A percentile compares a stretch with the other conserved stretches of the same genome.
Conservation (phyloP, 1,140 invertebrate genomes). For the Ctenoplectra terminalis region DNA sequence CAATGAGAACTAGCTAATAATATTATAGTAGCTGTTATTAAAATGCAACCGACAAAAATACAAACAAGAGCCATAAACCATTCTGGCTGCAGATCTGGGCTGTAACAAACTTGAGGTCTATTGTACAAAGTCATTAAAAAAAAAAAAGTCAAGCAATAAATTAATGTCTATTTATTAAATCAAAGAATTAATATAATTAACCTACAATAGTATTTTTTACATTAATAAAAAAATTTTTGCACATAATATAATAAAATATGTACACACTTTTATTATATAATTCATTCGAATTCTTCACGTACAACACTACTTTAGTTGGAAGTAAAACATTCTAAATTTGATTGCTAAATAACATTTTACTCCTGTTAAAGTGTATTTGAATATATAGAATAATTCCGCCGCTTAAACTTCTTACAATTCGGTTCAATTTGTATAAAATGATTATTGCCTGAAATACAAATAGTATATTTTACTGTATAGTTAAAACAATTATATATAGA, state of each 20-base stretch:
- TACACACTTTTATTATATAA: constrained; percentile 14
- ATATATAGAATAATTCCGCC: constrained; percentile 79
- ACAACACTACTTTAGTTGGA: constrained; percentile 3
- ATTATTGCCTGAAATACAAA: constrained; percentile 57
- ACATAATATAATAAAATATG: constrained; percentile 26
- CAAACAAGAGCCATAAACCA: constrained; percentile 95
- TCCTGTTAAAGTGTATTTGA: constrained; percentile 58
- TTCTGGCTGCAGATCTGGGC: constrained; percentile 93
- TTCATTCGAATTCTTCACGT: not conserved
- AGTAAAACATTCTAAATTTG: not conserved
- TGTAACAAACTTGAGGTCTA: constrained; percentile 93
- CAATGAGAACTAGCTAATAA: constrained; percentile 94
- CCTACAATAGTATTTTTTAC: not conserved
- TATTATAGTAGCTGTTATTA: constrained; percentile 95
- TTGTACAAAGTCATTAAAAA: constrained; percentile 95
- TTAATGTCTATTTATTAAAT: not conserved
- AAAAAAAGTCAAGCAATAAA: not conserved
- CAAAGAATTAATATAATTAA: not conserved
- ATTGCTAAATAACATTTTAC: constrained; percentile 8
- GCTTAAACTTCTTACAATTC: constrained; percentile 77
- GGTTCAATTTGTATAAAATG: constrained; percentile 56
- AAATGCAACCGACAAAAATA: constrained; percentile 96
- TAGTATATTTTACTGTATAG: constrained; percentile 6
- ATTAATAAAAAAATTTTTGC: constrained; percentile 4
- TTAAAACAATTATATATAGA: not conserved